These are phyloP conservation scores for Enteromius argenteus DNA, from an alignment of 2,797 vertebrate species.

Conservation along the genomic window DNA sequence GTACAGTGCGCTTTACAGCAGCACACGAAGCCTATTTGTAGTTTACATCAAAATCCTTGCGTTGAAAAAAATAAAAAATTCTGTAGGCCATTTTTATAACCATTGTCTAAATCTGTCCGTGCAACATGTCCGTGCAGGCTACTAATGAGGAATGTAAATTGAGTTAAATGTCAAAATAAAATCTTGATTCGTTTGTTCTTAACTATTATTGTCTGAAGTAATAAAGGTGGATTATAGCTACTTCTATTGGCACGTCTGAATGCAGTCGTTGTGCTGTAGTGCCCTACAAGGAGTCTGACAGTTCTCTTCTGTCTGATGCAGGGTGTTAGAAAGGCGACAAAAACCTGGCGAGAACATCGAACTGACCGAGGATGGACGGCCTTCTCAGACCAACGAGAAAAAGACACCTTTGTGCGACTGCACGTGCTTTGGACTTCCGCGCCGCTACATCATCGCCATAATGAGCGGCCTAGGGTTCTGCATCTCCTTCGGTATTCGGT, in stretches of 20 bases:
- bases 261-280: background rate
- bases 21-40: slow-evolving; percentile 29
- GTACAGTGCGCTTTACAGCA: slow-evolving; percentile 64
- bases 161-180: background rate
- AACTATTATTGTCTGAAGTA: background rate
- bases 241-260: background rate
- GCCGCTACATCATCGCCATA: slow-evolving; percentile 97
- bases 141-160: background rate
- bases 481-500: slow-evolving; percentile 98
- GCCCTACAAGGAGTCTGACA: background rate
- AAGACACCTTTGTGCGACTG: slow-evolving; percentile 93
- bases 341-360: slow-evolving; percentile 92
- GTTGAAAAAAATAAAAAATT: background rate
- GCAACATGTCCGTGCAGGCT: background rate
- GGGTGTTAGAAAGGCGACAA: slow-evolving; percentile 91
- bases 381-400: slow-evolving; percentile 84
- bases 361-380: slow-evolving; percentile 94
- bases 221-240: background rate
- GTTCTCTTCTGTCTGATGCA: slow-evolving; percentile 62
- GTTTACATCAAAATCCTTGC: slow-evolving; percentile 7
- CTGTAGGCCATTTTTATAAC: background rate
- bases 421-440: slow-evolving; percentile 92
- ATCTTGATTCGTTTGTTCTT: background rate
- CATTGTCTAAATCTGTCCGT: background rate
- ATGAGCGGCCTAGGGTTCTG: slow-evolving; percentile 99